Evolutionary conservation across 2,113 vertebrate genomes (phyloP), one percentile per base, ranked within the genome.

Genomic region (Festucalex cinctus): DNA sequence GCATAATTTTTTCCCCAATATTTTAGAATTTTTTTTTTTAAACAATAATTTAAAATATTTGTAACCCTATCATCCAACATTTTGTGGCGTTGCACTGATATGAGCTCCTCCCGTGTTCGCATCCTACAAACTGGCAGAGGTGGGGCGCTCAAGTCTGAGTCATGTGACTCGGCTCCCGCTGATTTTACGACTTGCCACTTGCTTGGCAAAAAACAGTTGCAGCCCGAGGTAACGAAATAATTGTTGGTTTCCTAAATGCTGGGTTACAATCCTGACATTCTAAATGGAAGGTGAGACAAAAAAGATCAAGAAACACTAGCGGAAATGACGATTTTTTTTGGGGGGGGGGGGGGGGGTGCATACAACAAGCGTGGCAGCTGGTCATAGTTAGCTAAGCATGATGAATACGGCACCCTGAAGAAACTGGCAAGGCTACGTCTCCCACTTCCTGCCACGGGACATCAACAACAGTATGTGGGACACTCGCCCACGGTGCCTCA

Each of bases 391-490:
- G 82, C 75, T 66, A 53, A 65, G 73, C 70, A 66, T 62, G 68
- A 83, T 12, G 3, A 41, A 76, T 73, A 73, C 65, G 73, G 65
- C 69, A 78, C 65, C 66, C 72, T 76, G 73, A 59, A 53, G 58
- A 82, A 63, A 68, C 61, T 61, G 71, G 49, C 65, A 74, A 69
- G 66, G 70, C 71, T 56, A 35, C 9, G 56, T 80, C 71, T 68
- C 73, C 19, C 60, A 39, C 60, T 9, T 83, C 76, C 77, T 67
- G 81, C 78, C 86, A 62, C 17, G 17, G 61, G 71, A 70, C 44
- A 68, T 76, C 69, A 44, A 65, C 69, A 44, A 65, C 64, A 64
- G 73, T 82, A 89, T 86, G 68, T 84, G 83, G 84, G 82, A 79
- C 86, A 81, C 77, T 75, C 71, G 71, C 75, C 75, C 71, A 73